Percentiles rank a stretch among this genome's conserved stretches.
Evolutionary conservation across 2,797 vertebrate species (phyloP).

Genomic region (Enteromius radiatus): DNA sequence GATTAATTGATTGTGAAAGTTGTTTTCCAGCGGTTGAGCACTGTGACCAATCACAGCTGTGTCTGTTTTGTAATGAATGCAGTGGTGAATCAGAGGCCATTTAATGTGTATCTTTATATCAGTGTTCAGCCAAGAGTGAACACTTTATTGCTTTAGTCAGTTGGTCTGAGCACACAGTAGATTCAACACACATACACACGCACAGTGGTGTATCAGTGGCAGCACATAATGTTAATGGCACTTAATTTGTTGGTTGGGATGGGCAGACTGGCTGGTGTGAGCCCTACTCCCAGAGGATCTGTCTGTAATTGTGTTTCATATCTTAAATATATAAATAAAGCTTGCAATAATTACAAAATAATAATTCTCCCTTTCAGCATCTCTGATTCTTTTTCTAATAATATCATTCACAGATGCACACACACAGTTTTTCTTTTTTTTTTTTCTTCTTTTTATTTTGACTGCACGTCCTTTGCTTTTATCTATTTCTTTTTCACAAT

Average conservation of each 20-base stretch:
- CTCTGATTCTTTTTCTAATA: not conserved
- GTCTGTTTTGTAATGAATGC: constrained; percentile 7
- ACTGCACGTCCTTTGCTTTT: not conserved
- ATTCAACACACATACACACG: constrained; percentile 22
- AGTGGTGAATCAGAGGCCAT: constrained; percentile 18
- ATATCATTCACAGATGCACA: not conserved
- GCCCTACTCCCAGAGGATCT: constrained; percentile 40
- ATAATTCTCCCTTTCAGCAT: constrained; percentile 26
- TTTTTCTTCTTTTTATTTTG: not conserved
- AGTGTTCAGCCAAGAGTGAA: constrained; percentile 12
- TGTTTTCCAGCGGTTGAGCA: not conserved
- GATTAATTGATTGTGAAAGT: not conserved
- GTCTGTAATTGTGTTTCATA: constrained; percentile 51
- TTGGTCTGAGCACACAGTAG: constrained; percentile 21
- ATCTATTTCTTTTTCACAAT: not conserved
- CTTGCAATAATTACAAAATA: constrained; percentile 51
- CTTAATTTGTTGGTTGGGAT: constrained; percentile 49
- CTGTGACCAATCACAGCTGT: not conserved
- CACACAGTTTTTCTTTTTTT: not conserved
- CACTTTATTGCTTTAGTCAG: constrained; percentile 23
- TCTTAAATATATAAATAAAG: constrained; percentile 52
- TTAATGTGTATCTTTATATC: constrained; percentile 25
- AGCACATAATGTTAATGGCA: constrained; percentile 51
- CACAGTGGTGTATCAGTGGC: constrained; percentile 44
- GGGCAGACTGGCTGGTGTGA: constrained; percentile 27